Base-by-base conservation (phyloP, 2,797 vertebrate genomes). In the Hippocampus kuda region DNA sequence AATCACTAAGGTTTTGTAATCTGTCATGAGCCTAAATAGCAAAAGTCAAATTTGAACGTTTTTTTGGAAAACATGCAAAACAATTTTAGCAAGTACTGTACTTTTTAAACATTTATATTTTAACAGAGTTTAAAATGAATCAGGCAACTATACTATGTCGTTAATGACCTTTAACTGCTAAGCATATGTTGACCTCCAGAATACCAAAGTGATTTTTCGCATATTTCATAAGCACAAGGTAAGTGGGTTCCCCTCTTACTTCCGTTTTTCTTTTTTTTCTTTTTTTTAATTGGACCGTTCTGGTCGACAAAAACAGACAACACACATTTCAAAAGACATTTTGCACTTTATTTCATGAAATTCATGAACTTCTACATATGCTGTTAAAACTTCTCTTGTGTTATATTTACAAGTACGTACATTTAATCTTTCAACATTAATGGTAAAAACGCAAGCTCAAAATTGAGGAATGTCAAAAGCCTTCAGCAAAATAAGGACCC, bases 321-420 rank as follows among this genome's bases (percentile, higher is more conserved):
- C 54, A 75, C 27, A 24, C 30, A 11, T 70, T 81, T 81, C 82
- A 85, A 89, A 90, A 87, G 81, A 88, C 70, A 74, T 68, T 63
- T 78, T 87, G 30, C 89, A 82, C 88, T 89, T 89, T 72, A 73
- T 80, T 86, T 42, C 82, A 78, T 69, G 68, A 77, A 72, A 53
- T 77, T 41, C n/a, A n/a, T n/a, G n/a, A n/a, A n/a, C n/a, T 69
- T 69, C 81, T 89, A 86, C 48, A 15, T 69, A 75, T 66, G 53
- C 69, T 64, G 62, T 64, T 67, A 66, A 69, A 68, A 68, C 74
- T 79, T 64, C 44, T 86, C 70, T 75, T 16, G 26, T 70, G 9
- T 71, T 72, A 72, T 90, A 88, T 88, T 86, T 89, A 89, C 85
- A 89, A 42, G 63, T 76, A 79, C 75, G 70, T 69, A 66, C 75